Evolutionary conservation across 1,140 invertebrate genomes (phyloP), one percentile per base, ranked within the genome.

Genomic region (Drosophila lini): DNA sequence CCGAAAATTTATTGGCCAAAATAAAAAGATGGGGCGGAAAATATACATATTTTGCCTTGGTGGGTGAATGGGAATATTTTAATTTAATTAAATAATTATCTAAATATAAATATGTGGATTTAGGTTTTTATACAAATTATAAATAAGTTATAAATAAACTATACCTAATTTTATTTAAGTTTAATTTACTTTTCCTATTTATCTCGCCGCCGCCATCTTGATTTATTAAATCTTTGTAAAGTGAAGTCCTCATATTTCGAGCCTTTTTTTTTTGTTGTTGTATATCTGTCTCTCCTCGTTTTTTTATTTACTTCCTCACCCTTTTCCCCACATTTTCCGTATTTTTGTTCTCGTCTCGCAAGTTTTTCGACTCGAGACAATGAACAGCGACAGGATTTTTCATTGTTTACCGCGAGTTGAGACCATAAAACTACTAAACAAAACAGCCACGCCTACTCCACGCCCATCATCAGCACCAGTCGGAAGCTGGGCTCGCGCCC

Each of bases 401-500:
- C 82, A 86, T 85, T 85, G 82, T 85, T 85, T 85, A 85, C 82
- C 75, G 64, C 74, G 80, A 85, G 83, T 76, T 80, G 79, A 86
- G 75, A 71, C 83, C 82, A 79, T 85, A 85, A 85, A 85, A 85
- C 82, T 85, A 85, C 82, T 85, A 85, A 86, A 85, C 82, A 85
- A 86, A 85, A 85, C 78, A 84, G 68, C 60, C 56, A 71, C 71
- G 76, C 76, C 76, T 47, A 56, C 48, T 32, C 48, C 64, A 25
- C 60, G 40, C 38, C 19, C 62, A 69, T 67, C 61, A 69, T 42
- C 67, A 70, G 70, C 63, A 56, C 10, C 63, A 71, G 32, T 22
- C 59, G 34, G 22, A 11, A 15, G 15, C 48, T 19, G 48, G 6
- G 7, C 22, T 13, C 0, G 11, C 52, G 15, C 52, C 31, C n/a